A percentile compares a stretch with the other conserved stretches of the same genome.
phyloP scores from a whole-genome alignment of 1,140 invertebrate species.

The Listronotus bonariensis region DNA sequence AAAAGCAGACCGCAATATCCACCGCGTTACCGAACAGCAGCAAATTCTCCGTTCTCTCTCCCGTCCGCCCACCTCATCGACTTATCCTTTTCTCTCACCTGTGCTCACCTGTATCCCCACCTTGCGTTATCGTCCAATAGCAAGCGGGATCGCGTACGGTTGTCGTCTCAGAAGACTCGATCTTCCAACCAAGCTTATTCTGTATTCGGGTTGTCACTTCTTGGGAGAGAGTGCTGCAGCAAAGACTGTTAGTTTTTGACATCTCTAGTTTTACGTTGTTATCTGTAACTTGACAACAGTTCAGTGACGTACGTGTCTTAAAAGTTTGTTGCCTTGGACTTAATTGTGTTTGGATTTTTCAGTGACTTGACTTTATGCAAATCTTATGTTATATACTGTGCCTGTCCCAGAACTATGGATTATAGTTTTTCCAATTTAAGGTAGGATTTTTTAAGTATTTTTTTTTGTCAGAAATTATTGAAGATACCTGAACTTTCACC shows the following conservation, averaged over 20 bases:
- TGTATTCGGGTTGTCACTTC: constrained; percentile 29
- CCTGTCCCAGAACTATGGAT: constrained; percentile 16
- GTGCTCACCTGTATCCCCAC: constrained; percentile 29
- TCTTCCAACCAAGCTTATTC: constrained; percentile 14
- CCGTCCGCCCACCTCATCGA: constrained; percentile 11
- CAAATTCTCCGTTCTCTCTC: constrained; percentile 10
- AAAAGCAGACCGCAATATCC: constrained; percentile 15
- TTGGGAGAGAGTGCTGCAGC: constrained; percentile 20
- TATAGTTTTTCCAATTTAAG: constrained; percentile 18
- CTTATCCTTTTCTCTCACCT: constrained; percentile 21
- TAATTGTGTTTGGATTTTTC: constrained; percentile 9
- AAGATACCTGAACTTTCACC: too few species aligned
- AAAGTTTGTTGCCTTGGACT: neutral
- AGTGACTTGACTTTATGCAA: constrained; percentile 3
- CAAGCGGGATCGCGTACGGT: constrained; percentile 12
- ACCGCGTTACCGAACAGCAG: neutral
- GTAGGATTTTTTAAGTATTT: constrained; percentile 2
- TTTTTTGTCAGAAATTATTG: too few species aligned
- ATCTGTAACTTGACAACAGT: neutral
- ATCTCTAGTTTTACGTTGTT: neutral
- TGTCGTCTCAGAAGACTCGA: constrained; percentile 28
- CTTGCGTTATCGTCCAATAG: constrained; percentile 14
- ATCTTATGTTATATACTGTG: neutral
- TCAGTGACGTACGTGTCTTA: constrained; percentile 9
- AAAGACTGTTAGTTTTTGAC: constrained; percentile 2